phyloP scores from a whole-genome alignment of 2,888 invertebrate genomes.

The Griposia aprilina region DNA sequence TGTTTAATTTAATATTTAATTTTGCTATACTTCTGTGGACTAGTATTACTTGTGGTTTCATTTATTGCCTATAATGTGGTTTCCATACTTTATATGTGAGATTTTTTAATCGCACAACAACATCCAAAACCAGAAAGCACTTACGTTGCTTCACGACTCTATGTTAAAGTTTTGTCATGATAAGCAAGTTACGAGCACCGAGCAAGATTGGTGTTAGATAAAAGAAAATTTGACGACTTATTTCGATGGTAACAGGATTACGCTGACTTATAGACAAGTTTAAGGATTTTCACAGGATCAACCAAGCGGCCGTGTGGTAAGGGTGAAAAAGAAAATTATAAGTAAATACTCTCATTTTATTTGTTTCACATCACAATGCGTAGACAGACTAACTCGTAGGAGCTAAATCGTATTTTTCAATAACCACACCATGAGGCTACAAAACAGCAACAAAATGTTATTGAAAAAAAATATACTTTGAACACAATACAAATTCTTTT shows the following conservation, averaged over 20 bases:
- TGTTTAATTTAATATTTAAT: too few species aligned
- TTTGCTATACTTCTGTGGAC: too few species aligned
- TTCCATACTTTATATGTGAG: too few species aligned
- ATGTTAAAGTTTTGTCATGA: slow-evolving; percentile 61
- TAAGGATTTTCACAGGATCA: neutral
- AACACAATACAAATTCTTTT: neutral
- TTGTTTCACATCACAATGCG: neutral
- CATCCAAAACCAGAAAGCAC: neutral
- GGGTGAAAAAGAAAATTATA: neutral
- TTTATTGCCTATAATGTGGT: too few species aligned
- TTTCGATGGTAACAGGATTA: slow-evolving; percentile 56
- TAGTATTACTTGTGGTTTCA: too few species aligned
- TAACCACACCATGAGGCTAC: neutral
- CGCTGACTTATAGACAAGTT: slow-evolving; percentile 22
- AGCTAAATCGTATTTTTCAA: neutral
- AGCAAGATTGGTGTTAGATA: slow-evolving; percentile 64
- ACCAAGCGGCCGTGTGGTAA: neutral
- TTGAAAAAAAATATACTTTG: neutral
- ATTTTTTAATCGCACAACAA: neutral
- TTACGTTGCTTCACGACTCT: slow-evolving; percentile 35
- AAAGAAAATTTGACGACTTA: slow-evolving; percentile 67
- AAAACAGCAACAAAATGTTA: neutral
- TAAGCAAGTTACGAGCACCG: slow-evolving; percentile 52
- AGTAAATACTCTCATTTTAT: neutral
- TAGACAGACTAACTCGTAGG: neutral